A percentile compares a stretch with the other conserved stretches of the same genome.
Evolutionary conservation across 1,140 invertebrate genomes (phyloP).

Genomic region (Eulimnadia texana): DNA sequence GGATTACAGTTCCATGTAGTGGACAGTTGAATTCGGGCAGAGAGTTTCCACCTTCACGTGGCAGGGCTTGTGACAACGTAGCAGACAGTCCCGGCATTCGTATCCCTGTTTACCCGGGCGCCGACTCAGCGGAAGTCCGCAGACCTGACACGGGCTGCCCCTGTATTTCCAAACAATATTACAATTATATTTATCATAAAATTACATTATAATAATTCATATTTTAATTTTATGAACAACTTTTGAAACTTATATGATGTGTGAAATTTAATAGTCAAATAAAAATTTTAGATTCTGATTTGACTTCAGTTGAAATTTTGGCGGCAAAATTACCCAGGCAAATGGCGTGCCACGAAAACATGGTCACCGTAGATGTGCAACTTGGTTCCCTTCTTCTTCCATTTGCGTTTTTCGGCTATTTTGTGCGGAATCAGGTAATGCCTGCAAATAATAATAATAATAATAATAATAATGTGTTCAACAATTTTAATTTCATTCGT

Average conservation of each 20-base stretch:
- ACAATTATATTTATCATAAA: constrained; percentile 21
- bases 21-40: constrained; percentile 71
- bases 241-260: too few relatives aligned
- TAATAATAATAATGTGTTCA: background rate
- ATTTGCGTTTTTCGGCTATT: constrained; percentile 60
- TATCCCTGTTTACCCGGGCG: constrained; percentile 82
- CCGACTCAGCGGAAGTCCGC: constrained; percentile 56
- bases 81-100: constrained; percentile 77
- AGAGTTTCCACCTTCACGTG: constrained; percentile 64
- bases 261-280: too few relatives aligned
- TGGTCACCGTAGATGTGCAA: constrained; percentile 90
- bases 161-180: constrained; percentile 31
- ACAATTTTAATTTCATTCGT: too few relatives aligned
- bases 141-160: constrained; percentile 63
- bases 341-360: constrained; percentile 86
- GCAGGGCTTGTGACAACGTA: constrained; percentile 86
- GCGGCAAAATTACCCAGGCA: constrained; percentile 84
- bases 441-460: constrained; percentile 29
- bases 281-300: too few relatives aligned
- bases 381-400: constrained; percentile 81
- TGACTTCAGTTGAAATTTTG: too few relatives aligned
- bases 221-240: too few relatives aligned
- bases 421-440: constrained; percentile 80
- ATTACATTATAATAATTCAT: too few relatives aligned
- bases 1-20: constrained; percentile 86